These are phyloP conservation scores for Lamellibrachia columna DNA, from an alignment of 2,888 invertebrate species.

Conservation along the genomic window DNA sequence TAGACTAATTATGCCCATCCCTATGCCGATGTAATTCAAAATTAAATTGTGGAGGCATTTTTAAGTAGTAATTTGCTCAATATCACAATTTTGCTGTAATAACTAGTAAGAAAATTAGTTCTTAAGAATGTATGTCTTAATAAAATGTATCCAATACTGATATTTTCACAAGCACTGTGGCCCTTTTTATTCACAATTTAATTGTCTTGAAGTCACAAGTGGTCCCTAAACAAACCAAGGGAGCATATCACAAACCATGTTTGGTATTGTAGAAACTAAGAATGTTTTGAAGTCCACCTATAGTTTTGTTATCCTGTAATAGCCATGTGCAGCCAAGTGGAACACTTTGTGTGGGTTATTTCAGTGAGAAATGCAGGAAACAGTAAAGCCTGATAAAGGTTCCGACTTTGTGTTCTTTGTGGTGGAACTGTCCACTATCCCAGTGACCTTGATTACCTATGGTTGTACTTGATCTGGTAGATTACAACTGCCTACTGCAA, in stretches of 20 bases:
- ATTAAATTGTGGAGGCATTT: no score
- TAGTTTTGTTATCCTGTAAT: background rate
- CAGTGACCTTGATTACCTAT: background rate
- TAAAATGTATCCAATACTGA: background rate
- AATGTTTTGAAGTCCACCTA: background rate
- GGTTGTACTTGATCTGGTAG: background rate
- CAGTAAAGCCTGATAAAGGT: background rate
- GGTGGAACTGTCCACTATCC: background rate
- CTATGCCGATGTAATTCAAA: no score
- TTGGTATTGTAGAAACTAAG: background rate
- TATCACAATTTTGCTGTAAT: no score
- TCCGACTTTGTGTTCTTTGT: background rate
- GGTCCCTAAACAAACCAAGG: background rate
- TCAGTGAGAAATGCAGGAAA: background rate
- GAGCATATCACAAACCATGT: background rate
- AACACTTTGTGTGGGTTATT: background rate
- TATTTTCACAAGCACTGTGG: constrained; percentile 5
- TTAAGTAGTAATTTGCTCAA: no score
- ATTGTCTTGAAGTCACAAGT: background rate
- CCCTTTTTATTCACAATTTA: background rate
- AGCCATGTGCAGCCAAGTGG: background rate
- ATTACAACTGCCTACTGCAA: background rate
- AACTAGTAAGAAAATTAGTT: no score
- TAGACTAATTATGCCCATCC: no score
- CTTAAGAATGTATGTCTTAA: background rate